Conservation (phyloP, 1,140 invertebrate species). For the Dryas iulia region DNA sequence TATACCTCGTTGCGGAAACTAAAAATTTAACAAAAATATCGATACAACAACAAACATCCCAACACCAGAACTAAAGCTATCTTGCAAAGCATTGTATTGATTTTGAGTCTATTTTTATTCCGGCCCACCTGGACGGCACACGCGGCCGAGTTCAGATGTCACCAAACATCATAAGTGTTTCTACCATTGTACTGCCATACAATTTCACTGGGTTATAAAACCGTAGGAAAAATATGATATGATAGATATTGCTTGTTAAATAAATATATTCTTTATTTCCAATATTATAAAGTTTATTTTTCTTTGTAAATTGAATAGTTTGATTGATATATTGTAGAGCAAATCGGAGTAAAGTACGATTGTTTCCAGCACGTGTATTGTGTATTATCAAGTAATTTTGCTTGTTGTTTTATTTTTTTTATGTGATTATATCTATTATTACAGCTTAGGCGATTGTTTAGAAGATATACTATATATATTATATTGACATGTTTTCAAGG, state of each 20-base stretch:
- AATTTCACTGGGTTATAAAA: constrained; percentile 19
- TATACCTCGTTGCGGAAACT: too few species aligned
- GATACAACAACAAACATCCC: constrained; percentile 12
- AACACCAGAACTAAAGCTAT: constrained; percentile 18
- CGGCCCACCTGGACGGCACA: constrained; percentile 50
- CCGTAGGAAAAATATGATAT: constrained; percentile 7
- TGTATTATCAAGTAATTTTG: background rate
- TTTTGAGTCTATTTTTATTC: constrained; percentile 67
- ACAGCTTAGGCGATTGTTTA: background rate
- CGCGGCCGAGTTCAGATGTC: constrained; percentile 23
- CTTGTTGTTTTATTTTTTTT: background rate
- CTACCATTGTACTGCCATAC: background rate
- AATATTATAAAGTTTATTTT: background rate
- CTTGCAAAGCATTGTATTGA: constrained; percentile 63
- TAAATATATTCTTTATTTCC: background rate
- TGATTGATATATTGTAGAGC: constrained; percentile 1
- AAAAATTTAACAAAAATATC: too few species aligned
- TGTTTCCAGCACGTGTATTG: background rate
- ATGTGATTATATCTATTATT: background rate
- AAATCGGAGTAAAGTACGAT: background rate
- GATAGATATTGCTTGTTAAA: background rate
- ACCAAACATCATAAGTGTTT: background rate
- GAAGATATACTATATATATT: background rate
- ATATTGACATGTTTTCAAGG: too few species aligned
- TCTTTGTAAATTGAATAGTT: background rate